Percentiles rank a stretch among this genome's conserved stretches.
These are phyloP conservation scores for Cinclus mexicanus DNA, from an alignment of 2,113 vertebrate genomes.

Conservation along the genomic window DNA sequence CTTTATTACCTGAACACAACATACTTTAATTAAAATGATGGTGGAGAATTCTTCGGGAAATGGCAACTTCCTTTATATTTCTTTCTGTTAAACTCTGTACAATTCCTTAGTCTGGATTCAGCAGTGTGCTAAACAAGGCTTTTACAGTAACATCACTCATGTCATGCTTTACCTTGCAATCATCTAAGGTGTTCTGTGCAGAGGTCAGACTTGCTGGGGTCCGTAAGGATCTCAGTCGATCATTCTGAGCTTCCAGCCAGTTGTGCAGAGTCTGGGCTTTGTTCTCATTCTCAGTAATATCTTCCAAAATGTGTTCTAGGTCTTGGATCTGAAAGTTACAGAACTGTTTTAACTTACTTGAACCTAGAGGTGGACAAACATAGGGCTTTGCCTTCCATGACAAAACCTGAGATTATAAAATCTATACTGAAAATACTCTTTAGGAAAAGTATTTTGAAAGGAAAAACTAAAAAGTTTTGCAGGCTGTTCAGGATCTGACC, in stretches of 20 bases:
- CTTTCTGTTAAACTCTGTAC: not conserved
- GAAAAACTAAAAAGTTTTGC: not conserved
- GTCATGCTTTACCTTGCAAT: constrained; percentile 78
- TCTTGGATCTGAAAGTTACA: constrained; percentile 76
- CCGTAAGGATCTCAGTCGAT: constrained; percentile 72
- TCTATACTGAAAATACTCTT: not conserved
- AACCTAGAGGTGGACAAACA: not conserved
- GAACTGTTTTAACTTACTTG: not conserved
- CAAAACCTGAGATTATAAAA: not conserved
- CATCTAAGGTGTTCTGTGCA: constrained; percentile 68
- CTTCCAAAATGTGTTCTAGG: constrained; percentile 78
- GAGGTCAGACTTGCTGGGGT: constrained; percentile 73
- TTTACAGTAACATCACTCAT: not conserved
- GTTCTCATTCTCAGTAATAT: constrained; percentile 74
- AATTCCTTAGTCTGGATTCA: not conserved
- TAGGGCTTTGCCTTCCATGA: not conserved
- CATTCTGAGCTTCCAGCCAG: constrained; percentile 81
- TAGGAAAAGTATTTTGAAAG: not conserved
- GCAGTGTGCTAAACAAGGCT: not conserved
- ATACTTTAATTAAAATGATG: not conserved
- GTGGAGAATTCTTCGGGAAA: not conserved
- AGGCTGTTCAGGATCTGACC: not conserved
- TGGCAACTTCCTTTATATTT: not conserved
- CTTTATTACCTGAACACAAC: not conserved
- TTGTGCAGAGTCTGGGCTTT: constrained; percentile 73